Percentiles rank a stretch among this genome's conserved stretches.
phyloP scores from a whole-genome alignment of 2,797 vertebrate species.

The Rhabdomys pumilio region DNA sequence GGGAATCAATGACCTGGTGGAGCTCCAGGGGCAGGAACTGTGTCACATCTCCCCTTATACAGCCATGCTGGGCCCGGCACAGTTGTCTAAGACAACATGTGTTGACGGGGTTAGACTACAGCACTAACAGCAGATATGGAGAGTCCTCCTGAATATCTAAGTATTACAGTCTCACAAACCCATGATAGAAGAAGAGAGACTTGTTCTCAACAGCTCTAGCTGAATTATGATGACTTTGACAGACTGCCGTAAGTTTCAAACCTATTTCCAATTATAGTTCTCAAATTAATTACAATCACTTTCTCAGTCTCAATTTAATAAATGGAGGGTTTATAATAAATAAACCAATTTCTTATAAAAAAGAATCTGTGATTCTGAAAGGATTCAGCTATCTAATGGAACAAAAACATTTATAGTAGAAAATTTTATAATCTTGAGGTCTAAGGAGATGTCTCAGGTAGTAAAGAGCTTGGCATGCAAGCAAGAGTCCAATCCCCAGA shows the following conservation, averaged over 20 bases:
- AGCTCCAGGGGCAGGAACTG: no score
- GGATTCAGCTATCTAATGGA: background rate
- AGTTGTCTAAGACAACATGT: background rate
- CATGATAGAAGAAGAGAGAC: background rate
- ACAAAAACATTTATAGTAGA: background rate
- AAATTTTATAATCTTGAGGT: background rate
- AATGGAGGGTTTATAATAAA: background rate
- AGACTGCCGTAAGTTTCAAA: background rate
- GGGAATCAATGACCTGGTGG: no score
- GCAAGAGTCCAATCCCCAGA: background rate
- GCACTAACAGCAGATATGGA: background rate
- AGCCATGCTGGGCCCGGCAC: no score
- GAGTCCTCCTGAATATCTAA: background rate
- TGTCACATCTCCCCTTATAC: no score
- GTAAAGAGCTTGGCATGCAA: background rate
- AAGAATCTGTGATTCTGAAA: slow-evolving; percentile 28
- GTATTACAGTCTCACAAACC: background rate
- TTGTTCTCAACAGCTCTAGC: background rate
- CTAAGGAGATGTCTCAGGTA: background rate
- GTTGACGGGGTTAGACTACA: background rate
- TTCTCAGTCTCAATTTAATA: background rate
- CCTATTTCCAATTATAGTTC: slow-evolving; percentile 24
- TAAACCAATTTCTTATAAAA: background rate
- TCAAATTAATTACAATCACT: slow-evolving; percentile 24
- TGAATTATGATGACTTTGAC: background rate